Evolutionary conservation across 2,113 vertebrate genomes (phyloP).

Genomic region (Ciconia boyciana): DNA sequence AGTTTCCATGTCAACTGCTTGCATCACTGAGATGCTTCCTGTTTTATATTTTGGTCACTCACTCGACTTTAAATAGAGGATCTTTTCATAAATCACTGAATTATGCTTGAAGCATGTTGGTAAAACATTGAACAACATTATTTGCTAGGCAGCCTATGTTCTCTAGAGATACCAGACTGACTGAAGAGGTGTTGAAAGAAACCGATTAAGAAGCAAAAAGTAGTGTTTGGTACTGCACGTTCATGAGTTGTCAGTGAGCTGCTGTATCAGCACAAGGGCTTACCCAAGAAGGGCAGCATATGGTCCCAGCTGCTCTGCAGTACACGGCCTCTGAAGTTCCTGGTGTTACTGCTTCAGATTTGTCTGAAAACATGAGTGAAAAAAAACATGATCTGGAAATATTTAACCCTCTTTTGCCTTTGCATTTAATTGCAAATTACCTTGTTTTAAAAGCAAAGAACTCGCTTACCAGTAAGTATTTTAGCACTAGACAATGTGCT

Average conservation of each 20-base stretch:
- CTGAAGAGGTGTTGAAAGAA: neutral
- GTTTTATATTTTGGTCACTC: neutral
- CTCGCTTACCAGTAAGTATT: neutral
- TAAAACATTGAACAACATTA: neutral
- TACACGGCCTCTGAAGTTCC: accelerated
- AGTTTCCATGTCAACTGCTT: constrained; percentile 45
- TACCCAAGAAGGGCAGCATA: neutral
- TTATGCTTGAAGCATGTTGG: neutral
- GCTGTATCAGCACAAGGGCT: neutral
- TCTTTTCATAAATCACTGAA: neutral
- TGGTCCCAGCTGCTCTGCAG: neutral
- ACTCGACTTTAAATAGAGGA: neutral
- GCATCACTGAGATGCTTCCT: neutral
- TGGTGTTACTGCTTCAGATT: neutral
- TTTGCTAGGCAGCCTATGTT: neutral
- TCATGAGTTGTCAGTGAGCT: neutral
- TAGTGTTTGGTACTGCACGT: neutral
- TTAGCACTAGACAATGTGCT: neutral
- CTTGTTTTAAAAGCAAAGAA: neutral
- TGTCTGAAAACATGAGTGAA: neutral
- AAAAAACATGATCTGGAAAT: neutral
- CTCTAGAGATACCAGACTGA: neutral
- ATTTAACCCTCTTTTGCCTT: neutral
- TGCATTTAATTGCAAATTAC: neutral
- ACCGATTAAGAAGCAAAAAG: neutral